Base-by-base conservation (phyloP, 2,113 vertebrate genomes). In the Rhabdornis inornatus region DNA sequence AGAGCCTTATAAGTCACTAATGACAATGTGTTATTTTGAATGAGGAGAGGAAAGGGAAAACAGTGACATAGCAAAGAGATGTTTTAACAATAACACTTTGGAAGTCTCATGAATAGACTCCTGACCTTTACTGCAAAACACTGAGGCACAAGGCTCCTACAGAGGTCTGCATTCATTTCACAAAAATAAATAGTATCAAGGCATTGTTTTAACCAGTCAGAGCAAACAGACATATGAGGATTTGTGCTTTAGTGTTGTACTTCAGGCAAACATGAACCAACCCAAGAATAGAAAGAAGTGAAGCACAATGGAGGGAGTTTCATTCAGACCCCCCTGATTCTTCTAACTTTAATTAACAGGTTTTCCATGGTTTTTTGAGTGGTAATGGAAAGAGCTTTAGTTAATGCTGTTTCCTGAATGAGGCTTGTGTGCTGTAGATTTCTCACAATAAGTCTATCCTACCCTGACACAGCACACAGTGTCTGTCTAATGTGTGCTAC, bases 61-160 rank as follows among this genome's bases (percentile, higher is more conserved):
- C 87, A 87, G 96, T 92, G 95, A 96, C 92, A 95, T 84, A 97
- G 96, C 96, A 97, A 96, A 97, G 94, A 97, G 90, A 96, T 92
- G 80, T 90, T 97, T 94, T 89, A 94, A 97, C 95, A 97, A 96
- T 95, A 95, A 94, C 93, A 93, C 92, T 94, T 95, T 92, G 83
- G 78, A 96, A 97, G 77, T 72, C 91, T 95, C 78, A 53, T 87
- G 92, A 97, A 94, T 78, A 69, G 72, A 86, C 37, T 85, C 60
- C 89, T 94, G 83, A 96, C 95, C 96, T 97, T 95, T 83, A 37
- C 91, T 92, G 93, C 57, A 97, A 95, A 94, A 94, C 76, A 92
- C 45, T 28, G 90, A 90, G 90, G 88, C 88, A 92, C 83, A 92
- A 97, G 95, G 76, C 76, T 80, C 31, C 33, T 77, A 78, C 79